Evolutionary conservation across 1,140 invertebrate species (phyloP), one percentile per base, ranked within the genome.

Genomic region (Plodia interpunctella): DNA sequence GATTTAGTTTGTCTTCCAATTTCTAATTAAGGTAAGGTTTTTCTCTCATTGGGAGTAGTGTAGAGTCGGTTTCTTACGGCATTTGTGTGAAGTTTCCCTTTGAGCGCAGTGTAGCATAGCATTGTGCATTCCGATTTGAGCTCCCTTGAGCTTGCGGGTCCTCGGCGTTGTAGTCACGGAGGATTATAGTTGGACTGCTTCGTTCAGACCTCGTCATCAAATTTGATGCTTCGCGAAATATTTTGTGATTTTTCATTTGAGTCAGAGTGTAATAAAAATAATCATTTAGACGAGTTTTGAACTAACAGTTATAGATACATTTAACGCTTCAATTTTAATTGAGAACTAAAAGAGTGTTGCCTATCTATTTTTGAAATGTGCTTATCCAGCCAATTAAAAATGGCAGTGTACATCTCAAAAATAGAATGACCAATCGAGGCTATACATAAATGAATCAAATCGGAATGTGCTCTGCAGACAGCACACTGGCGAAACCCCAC

Each of bases 401-500:
- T 10, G 3, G 4, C n/a, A n/a, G n/a, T n/a, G n/a, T 3, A 25
- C 21, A 25, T 25, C 6, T 32, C 6, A 32, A 32, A 9, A 32
- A 32, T 32, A 32, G 30, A 9, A 25, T 6, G n/a, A 25, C 21
- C 21, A 25, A 3, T 25, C 2, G 6, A 25, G 21, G 21, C 21
- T 6, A 25, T n/a, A 25, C 21, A 25, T 25, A 25, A 6, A 25
- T 25, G 6, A 25, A 63, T 66, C 59, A 74, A 87, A 85, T 87
- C 84, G 84, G 96, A 88, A 94, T 94, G 59, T 96, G 96, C 86
- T 94, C 93, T 60, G 83, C 86, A 88, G 86, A 80, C 92, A 92
- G 79, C 96, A 97, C 84, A 96, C 95, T 17, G 96, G 96, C 62
- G 97, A 98, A 88, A 94, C 94, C 62, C 94, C 94, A 54, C 95